Conservation (phyloP, 2,888 invertebrate species). For the Phasia obesa region DNA sequence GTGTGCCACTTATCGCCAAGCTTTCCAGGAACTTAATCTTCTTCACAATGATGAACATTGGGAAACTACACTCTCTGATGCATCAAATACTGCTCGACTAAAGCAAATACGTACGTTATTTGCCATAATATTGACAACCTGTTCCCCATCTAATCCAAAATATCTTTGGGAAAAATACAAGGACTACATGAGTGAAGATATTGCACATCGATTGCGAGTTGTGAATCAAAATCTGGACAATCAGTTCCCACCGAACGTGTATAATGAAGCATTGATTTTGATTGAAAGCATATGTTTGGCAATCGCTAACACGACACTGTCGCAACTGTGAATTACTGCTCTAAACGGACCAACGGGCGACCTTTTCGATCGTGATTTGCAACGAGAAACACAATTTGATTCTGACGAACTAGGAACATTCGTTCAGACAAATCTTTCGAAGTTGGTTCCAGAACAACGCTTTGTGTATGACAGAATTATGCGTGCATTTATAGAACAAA, state of each 20-base stretch:
- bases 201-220: background rate
- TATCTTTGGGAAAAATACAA: background rate
- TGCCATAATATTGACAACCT: background rate
- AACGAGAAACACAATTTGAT: background rate
- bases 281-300: too few relatives aligned
- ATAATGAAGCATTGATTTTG: background rate
- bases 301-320: background rate
- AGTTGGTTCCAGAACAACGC: background rate
- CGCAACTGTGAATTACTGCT: background rate
- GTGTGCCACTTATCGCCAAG: background rate
- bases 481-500: background rate
- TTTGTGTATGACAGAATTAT: background rate
- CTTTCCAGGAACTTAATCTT: too few relatives aligned
- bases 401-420: too few relatives aligned
- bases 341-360: background rate
- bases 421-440: too few relatives aligned
- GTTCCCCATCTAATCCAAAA: background rate
- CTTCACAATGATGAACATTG: slow-evolving; percentile 33
- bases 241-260: background rate
- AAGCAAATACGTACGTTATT: background rate
- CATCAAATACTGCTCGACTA: background rate
- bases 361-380: background rate
- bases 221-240: background rate
- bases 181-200: too few relatives aligned
- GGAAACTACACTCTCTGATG: slow-evolving; percentile 29